These are phyloP conservation scores for Epicampocera succincta DNA, from an alignment of 2,888 invertebrate species.

Conservation along the genomic window DNA sequence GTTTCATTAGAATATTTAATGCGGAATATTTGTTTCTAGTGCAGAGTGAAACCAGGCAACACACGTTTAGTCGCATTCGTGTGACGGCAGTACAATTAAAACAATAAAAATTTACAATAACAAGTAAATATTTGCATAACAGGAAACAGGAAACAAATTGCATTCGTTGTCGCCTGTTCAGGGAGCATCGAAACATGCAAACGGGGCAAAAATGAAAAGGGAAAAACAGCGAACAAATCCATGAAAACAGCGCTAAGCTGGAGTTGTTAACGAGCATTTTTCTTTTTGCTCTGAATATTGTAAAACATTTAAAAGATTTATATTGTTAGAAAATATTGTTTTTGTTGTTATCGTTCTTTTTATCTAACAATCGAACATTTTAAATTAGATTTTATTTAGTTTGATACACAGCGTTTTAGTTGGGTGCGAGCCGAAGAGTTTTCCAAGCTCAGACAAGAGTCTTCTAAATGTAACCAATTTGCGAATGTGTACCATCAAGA, in stretches of 20 bases:
- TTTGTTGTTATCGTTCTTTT: conserved; percentile 41
- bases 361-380: conserved; percentile 65
- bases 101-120: conserved; percentile 28
- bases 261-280: conserved; percentile 39
- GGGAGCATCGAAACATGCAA: conserved; percentile 45
- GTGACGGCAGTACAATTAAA: conserved; percentile 51
- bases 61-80: conserved; percentile 5
- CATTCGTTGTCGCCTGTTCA: conserved; percentile 75
- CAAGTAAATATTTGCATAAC: conserved; percentile 70
- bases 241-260: conserved; percentile 36
- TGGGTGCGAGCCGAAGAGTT: not conserved
- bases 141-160: conserved; percentile 80
- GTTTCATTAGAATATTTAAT: conserved; percentile 66
- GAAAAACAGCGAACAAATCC: not conserved
- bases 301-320: conserved; percentile 67
- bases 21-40: conserved; percentile 24
- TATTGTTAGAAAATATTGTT: conserved; percentile 33
- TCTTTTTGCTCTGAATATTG: conserved; percentile 31
- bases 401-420: conserved; percentile 2
- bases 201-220: conserved; percentile 18
- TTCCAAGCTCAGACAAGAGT: not conserved
- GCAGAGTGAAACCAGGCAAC: not conserved
- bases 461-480: too few relatives aligned
- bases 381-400: conserved; percentile 64
- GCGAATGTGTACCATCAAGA: not conserved